Evolutionary conservation across 2,888 invertebrate species (phyloP), one percentile per base, ranked within the genome.

Genomic region (Caradrina kadenii): DNA sequence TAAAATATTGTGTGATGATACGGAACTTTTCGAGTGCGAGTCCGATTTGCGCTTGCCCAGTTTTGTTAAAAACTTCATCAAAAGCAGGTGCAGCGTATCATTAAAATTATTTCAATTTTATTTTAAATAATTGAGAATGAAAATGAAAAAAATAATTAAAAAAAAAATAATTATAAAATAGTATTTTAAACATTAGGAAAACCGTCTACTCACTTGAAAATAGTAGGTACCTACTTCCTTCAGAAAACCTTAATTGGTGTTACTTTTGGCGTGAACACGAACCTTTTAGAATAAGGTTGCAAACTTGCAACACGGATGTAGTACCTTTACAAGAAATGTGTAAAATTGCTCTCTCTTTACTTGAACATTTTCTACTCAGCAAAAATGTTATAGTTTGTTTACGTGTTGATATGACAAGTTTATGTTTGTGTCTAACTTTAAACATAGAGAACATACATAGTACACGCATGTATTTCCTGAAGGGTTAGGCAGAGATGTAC

Each of bases 221-320:
- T 10, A 50, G 17, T n/a, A n/a, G n/a, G n/a, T 59, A 59, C 26
- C 22, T 15, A 26, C n/a, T 11, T 49, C 21, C 39, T 59, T 53
- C 22, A 58, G 62, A 21, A 59, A 63, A 63, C 53, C 54, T 74
- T 74, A 74, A 77, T 71, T 74, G 72, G 61, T 79, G 76, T 75
- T 78, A 72, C 78, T 84, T 80, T 81, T 79, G 76, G 76, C 80
- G 77, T n/a, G 35, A 70, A 63, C 63, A 74, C 71, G 71, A 71
- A 71, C 71, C 63, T 71, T 77, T 71, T 54, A 59, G n/a, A 70
- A 74, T 31, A 63, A 39, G 49, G 26, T 60, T 63, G 45, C 26
- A 56, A 76, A 52, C 70, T 76, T 52, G 48, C 50, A 50, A 76
- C 58, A 50, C 58, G 49, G n/a, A 52, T 22, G 15, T 39, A 75